Evolutionary conservation across 1,140 invertebrate species (phyloP).

Genomic region (Bombus cullumanus): DNA sequence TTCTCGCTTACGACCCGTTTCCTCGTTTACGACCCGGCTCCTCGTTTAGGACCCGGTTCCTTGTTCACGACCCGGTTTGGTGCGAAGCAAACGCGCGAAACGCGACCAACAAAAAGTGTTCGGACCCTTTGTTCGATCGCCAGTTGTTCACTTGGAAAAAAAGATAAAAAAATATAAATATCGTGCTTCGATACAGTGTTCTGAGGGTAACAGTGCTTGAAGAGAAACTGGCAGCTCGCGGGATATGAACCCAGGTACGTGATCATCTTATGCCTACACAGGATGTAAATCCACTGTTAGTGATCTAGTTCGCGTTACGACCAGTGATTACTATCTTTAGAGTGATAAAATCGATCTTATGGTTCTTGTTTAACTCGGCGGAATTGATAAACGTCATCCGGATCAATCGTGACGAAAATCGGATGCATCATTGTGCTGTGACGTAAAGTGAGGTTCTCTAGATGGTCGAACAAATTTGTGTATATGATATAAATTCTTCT

Average conservation of each 20-base stretch:
- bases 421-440: constrained; percentile 2
- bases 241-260: constrained; percentile 82
- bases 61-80: neutral
- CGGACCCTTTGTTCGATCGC: constrained; percentile 25
- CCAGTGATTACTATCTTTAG: constrained; percentile 3
- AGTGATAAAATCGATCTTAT: neutral
- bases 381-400: neutral
- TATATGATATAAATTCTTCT: neutral
- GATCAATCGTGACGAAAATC: neutral
- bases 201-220: constrained; percentile 52
- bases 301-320: neutral
- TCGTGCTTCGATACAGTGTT: constrained; percentile 54
- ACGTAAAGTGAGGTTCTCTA: constrained; percentile 6
- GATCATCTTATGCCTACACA: constrained; percentile 29
- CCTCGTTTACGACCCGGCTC: too few species aligned
- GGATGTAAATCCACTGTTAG: constrained; percentile 4
- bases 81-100: constrained; percentile 13
- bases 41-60: too few species aligned
- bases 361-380: neutral
- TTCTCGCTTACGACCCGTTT: too few species aligned
- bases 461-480: neutral
- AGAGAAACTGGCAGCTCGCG: constrained; percentile 73
- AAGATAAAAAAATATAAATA: constrained; percentile 2
- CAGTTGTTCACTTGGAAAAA: neutral
- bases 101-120: constrained; percentile 37